Base-by-base conservation (phyloP, 1,140 invertebrate genomes). In the Drosophila bipectinata region DNA sequence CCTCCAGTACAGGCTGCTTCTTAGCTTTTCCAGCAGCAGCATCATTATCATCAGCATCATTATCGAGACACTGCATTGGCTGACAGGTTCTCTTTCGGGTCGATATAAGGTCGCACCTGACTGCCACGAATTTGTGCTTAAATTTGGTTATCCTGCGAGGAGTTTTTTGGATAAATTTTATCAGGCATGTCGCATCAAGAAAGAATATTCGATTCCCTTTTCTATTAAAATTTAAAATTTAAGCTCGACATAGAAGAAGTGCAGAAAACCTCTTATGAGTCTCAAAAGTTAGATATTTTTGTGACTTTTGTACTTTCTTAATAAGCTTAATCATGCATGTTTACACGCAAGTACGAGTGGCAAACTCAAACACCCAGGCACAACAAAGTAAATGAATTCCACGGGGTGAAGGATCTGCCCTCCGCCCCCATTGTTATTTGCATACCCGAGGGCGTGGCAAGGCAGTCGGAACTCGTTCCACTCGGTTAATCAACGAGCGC, bases 321-420 rank as follows among this genome's bases (percentile, higher is more conserved):
- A 67, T 41, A 72, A 87, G 71, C 79, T 87, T 87, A 87, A 87
- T 87, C 83, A 87, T 87, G 83, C 83, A 82, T 87, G 83, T 88
- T 87, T 87, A 88, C 83, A 87, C 78, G 83, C 75, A 79, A 87
- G 83, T 77, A 88, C 62, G 71, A 87, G 66, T 56, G 64, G 32
- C 66, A 69, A 87, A 87, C 75, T 82, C 83, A 87, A 87, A 87
- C 83, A 87, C 39, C 66, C 68, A 67, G 60, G 61, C 64, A 77
- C 63, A 88, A 79, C 71, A 76, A 87, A 82, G 79, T 69, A 72
- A 72, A 69, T 63, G 57, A 60, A 64, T 75, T 69, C 64, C 64
- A 71, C 10, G 24, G 14, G 12, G 24, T 28, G 15, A 62, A 57
- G 60, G 53, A 47, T 21, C 44, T 66, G 53, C 14, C 32, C 32